A percentile compares a stretch with the other conserved stretches of the same genome.
phyloP scores from a whole-genome alignment of 37 sponge, comb jelly and placozoan genomes.

The Halichondria panicea region DNA sequence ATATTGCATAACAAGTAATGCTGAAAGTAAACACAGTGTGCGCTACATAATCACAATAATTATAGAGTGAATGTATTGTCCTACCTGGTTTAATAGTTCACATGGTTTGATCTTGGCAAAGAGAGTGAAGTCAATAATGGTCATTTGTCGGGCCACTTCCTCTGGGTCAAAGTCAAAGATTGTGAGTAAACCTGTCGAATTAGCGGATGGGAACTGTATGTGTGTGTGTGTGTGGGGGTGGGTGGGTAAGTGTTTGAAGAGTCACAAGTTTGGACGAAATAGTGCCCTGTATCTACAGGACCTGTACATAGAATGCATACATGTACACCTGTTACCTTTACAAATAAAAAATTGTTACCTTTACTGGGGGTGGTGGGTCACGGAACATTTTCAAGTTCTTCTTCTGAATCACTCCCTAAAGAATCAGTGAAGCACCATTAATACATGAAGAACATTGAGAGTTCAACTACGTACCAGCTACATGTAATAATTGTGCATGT shows the following conservation, averaged over 20 bases:
- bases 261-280: background rate
- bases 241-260: too few species aligned
- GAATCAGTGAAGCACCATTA: background rate
- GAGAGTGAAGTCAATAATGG: conserved; percentile 87
- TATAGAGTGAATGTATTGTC: too few species aligned
- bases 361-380: conserved; percentile 77
- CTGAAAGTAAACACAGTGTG: too few species aligned
- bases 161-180: conserved; percentile 93
- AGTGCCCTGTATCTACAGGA: background rate
- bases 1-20: too few species aligned
- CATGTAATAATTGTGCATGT: too few species aligned
- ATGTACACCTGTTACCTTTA: too few species aligned
- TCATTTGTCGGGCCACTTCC: conserved; percentile 92
- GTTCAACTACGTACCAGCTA: too few species aligned
- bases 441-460: background rate
- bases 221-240: too few species aligned
- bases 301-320: background rate
- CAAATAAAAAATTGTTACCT: too few species aligned
- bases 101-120: conserved; percentile 88
- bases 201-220: conserved; percentile 69
- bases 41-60: too few species aligned
- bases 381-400: conserved; percentile 70
- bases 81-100: conserved; percentile 91
- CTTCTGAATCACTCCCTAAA: conserved; percentile 66
- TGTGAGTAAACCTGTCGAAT: conserved; percentile 49